A percentile compares a stretch with the other conserved stretches of the same genome.
phyloP scores from a whole-genome alignment of 2,888 invertebrate species.

The Netelia fuscicornis region DNA sequence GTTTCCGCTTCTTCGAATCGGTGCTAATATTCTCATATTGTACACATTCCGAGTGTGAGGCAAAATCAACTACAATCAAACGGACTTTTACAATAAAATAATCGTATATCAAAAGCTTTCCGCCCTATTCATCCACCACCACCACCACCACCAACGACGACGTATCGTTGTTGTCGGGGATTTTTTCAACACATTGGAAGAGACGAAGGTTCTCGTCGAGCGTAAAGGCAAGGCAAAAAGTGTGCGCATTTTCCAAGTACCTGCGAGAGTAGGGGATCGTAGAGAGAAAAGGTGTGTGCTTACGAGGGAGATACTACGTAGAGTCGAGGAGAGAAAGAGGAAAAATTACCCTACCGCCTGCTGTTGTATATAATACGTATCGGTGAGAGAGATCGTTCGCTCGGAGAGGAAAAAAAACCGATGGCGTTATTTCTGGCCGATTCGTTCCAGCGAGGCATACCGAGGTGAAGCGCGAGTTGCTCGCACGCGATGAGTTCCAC shows the following conservation, averaged over 20 bases:
- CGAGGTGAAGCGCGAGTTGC: slow-evolving; percentile 46
- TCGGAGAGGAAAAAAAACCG: slow-evolving; percentile 71
- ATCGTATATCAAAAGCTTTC: too few species aligned
- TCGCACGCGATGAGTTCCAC: slow-evolving; percentile 42
- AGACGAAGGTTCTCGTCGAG: not conserved
- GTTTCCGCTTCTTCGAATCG: too few species aligned
- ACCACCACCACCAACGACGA: too few species aligned
- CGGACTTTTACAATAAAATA: not conserved
- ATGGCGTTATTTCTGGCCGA: slow-evolving; percentile 78
- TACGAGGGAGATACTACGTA: not conserved
- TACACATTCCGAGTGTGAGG: too few species aligned
- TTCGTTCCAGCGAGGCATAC: slow-evolving; percentile 68
- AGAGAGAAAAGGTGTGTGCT: not conserved
- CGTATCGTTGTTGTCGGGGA: too few species aligned
- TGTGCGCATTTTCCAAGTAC: not conserved
- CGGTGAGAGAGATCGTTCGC: slow-evolving; percentile 26
- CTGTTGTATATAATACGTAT: slow-evolving; percentile 5
- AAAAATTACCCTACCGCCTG: slow-evolving; percentile 50
- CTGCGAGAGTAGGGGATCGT: not conserved
- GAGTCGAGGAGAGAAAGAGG: slow-evolving; percentile 39
- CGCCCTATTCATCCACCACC: too few species aligned
- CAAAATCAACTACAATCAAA: too few species aligned
- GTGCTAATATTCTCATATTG: too few species aligned
- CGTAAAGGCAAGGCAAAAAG: not conserved
- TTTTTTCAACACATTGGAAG: not conserved